Evolutionary conservation across 2,888 invertebrate genomes (phyloP).

Genomic region (Sesia bembeciformis): DNA sequence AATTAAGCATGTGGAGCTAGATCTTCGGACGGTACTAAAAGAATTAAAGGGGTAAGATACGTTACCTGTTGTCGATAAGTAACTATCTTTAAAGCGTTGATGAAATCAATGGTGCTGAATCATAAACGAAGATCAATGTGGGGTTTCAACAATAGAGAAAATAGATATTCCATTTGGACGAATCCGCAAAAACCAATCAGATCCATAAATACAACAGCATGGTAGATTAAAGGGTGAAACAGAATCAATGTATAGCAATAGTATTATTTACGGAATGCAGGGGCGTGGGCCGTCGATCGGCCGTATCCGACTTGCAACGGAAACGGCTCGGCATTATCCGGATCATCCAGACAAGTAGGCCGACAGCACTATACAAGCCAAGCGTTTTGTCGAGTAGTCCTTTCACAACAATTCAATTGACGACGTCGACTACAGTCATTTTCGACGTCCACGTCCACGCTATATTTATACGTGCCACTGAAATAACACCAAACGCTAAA

Average conservation of each 20-base stretch:
- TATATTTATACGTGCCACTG: no score
- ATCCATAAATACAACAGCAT: background rate
- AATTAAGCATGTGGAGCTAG: no score
- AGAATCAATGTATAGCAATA: slow-evolving; percentile 1
- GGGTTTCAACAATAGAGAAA: background rate
- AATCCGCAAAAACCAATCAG: background rate
- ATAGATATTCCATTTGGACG: background rate
- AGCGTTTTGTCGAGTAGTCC: background rate
- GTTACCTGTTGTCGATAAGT: no score
- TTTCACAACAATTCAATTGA: background rate
- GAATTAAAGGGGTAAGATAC: no score
- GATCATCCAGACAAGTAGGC: slow-evolving; percentile 50
- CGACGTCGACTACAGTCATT: background rate
- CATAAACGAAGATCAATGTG: no score
- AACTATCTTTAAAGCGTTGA: no score
- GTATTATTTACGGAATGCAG: slow-evolving; percentile 8
- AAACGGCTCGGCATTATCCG: slow-evolving; percentile 44
- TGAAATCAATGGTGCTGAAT: no score
- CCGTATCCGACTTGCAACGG: slow-evolving; percentile 15
- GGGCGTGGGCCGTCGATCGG: background rate
- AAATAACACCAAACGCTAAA: no score
- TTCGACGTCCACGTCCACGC: background rate
- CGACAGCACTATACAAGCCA: slow-evolving; percentile 12
- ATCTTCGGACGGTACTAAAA: no score
- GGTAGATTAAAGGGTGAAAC: background rate